Evolutionary conservation across 2,113 vertebrate species (phyloP), one percentile per base, ranked within the genome.

Genomic region (Pycnonotus jocosus): DNA sequence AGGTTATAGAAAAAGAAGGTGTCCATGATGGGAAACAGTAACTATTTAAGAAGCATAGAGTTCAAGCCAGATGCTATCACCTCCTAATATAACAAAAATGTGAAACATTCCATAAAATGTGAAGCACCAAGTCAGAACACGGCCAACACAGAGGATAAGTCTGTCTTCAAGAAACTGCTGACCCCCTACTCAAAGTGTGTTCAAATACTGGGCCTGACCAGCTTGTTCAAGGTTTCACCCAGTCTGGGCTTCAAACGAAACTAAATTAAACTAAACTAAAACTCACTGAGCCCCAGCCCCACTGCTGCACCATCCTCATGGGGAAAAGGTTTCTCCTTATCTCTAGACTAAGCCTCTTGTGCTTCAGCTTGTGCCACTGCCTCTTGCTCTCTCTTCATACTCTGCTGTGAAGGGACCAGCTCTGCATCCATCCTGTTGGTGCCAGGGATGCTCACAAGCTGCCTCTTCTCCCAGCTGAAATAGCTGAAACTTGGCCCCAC

Each of bases 381-480:
- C 44, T 45, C 35, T 24, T 4, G 1, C 15, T 33, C 11, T 50
- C 47, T 17, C 15, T 7, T 50, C 14, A 9, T 0, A 2, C 37
- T 54, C 0, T 30, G 15, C 45, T 65, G 12, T 38, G 38, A 71
- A 45, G 2, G 31, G 16, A 18, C 4, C 33, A 64, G n/a, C 5
- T 18, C 47, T 31, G n/a, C 19, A 27, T 7, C 8, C 9, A 4
- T 31, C 9, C 1, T 1, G 0, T 0, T 14, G 0, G 33, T 64
- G 30, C 33, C 7, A 0, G 9, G 14, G 30, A 54, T 45, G 28
- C 12, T 21, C 20, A 14, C 14, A 76, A 66, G 13, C 27, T 7
- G 5, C 4, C 8, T 4, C 12, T 51, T 47, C 27, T 60, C 22
- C 21, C 27, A 60, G 61, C 11, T 57, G 31, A 57, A 69, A 30